Evolutionary conservation across 1,140 invertebrate species (phyloP).

Genomic region (Ostrea edulis): DNA sequence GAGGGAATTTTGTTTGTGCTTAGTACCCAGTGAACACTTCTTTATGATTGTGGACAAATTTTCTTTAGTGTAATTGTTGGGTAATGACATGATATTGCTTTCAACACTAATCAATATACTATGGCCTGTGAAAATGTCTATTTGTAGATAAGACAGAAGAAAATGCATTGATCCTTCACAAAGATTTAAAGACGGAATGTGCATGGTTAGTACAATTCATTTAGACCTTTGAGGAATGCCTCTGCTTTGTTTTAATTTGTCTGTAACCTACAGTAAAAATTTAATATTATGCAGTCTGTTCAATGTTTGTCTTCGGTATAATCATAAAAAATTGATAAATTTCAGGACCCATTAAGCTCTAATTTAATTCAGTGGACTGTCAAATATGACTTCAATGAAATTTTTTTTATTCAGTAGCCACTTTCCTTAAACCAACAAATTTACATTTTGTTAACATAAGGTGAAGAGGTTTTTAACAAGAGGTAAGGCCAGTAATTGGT

Average conservation of each 20-base stretch:
- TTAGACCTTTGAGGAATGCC: too few relatives aligned
- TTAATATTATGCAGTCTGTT: too few relatives aligned
- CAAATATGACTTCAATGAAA: background rate
- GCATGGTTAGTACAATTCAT: too few relatives aligned
- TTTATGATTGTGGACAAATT: background rate
- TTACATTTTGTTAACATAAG: background rate
- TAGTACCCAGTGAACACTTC: background rate
- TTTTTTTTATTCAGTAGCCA: background rate
- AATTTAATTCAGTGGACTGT: constrained; percentile 1
- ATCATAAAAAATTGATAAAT: background rate
- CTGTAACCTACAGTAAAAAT: too few relatives aligned
- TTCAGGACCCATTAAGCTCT: background rate
- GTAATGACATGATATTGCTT: background rate
- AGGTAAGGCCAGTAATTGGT: background rate
- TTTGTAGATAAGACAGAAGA: constrained; percentile 3
- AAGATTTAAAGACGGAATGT: background rate
- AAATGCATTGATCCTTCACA: background rate
- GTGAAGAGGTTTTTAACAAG: background rate
- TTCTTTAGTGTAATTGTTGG: background rate
- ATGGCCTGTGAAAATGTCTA: background rate
- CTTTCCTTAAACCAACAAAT: background rate
- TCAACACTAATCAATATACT: background rate
- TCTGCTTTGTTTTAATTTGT: too few relatives aligned
- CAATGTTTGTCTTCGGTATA: too few relatives aligned
- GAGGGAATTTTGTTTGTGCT: background rate